Percentiles rank a stretch among this genome's conserved stretches.
Conservation (phyloP, 2,888 invertebrate species). For the Athalia circularis region DNA sequence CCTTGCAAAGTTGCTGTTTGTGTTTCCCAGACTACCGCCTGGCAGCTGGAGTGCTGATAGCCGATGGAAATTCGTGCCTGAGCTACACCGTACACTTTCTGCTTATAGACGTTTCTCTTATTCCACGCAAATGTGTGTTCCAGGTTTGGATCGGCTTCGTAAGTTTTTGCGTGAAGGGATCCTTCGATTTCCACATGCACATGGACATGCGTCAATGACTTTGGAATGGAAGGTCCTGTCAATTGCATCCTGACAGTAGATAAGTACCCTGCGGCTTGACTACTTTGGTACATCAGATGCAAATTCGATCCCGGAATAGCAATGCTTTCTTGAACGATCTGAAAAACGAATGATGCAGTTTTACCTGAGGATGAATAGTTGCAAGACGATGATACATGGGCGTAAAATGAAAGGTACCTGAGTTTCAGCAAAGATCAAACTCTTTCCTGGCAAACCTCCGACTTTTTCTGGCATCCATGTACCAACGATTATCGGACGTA, state of each 20-base stretch:
- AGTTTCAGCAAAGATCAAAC: constrained; percentile 92
- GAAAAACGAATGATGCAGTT: constrained; percentile 54
- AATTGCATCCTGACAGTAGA: constrained; percentile 94
- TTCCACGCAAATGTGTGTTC: constrained; percentile 99
- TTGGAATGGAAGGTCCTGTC: constrained; percentile 87
- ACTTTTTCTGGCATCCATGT: constrained; percentile 94
- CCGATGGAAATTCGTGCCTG: constrained; percentile 94
- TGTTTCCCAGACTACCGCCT: constrained; percentile 94
- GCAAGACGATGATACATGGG: neutral
- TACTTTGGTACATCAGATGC: constrained; percentile 96
- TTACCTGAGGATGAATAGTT: too few relatives aligned
- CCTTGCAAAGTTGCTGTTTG: constrained; percentile 96
- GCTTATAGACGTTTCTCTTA: constrained; percentile 97
- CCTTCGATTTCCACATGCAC: constrained; percentile 96
- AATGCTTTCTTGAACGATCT: constrained; percentile 98
- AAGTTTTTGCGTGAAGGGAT: constrained; percentile 91
- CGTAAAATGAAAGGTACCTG: constrained; percentile 78
- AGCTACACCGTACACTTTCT: constrained; percentile 93
- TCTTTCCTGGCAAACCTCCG: constrained; percentile 87
- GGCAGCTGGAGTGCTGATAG: constrained; percentile 94
- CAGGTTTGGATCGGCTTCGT: constrained; percentile 97
- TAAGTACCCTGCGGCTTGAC: constrained; percentile 94
- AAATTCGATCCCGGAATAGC: constrained; percentile 95
- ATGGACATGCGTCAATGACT: constrained; percentile 90
- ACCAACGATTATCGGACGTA: constrained; percentile 90